Evolutionary conservation across 2,797 vertebrate species (phyloP), one percentile per base, ranked within the genome.

Genomic region (Spinus pinus): DNA sequence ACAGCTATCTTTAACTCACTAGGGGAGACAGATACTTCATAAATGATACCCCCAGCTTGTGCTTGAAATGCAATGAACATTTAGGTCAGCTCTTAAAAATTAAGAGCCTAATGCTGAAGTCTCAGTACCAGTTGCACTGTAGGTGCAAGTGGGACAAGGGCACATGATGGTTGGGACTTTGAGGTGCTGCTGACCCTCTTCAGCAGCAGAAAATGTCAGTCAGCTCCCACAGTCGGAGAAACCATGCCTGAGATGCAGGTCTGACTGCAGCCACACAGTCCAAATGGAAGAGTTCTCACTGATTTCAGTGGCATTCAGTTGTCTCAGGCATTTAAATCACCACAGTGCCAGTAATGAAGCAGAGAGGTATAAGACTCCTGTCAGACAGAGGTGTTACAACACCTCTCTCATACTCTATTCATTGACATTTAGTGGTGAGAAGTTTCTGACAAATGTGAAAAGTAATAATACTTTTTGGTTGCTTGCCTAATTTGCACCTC

Each of bases 31-130:
- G 17, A 21, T 53, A 22, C 10, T 84, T 73, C 37, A 27, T 10
- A 67, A 51, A 41, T 18, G 0, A 60, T 28, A 73, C 1, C 5
- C 21, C 9, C 19, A 10, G 33, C n/a, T 80, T 0, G 0, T 54
- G 46, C 47, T 64, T 70, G 70, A 56, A 82, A 42, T 25, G 24
- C 31, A 80, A 28, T 0, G 0, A 80, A 78, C 6, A 5, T 27
- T 74, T 33, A 82, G 22, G 23, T 27, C 49, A 86, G 20, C 11
- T 78, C 31, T 74, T 78, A 22, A 58, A 39, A n/a, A 72, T 18
- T 10, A 13, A 33, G 28, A 46, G 23, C 28, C 41, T 44, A 35
- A 56, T 10, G 30, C 27, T 84, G n/a, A 86, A 57, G 21, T 61
- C 47, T 61, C 33, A 35, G 28, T 44, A 44, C 22, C 47, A 81